These are phyloP conservation scores for Parnassius glacialis DNA, from an alignment of 2,888 invertebrate genomes.

Conservation along the genomic window DNA sequence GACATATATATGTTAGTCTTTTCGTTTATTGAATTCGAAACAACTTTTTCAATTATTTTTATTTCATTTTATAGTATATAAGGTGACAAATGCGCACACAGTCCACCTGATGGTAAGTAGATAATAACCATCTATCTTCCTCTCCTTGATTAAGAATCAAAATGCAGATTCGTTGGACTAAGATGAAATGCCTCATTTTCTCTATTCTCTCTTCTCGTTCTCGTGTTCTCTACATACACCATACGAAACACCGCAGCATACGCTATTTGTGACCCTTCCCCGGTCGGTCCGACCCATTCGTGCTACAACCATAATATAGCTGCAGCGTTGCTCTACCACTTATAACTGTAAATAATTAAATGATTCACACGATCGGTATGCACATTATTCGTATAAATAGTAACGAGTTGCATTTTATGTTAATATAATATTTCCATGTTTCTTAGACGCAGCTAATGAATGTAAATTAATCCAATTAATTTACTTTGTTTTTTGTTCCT, in stretches of 20 bases:
- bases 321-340: no score
- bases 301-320: no score
- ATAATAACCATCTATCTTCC: no score
- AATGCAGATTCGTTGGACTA: no score
- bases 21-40: slow-evolving; percentile 16
- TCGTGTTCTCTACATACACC: no score
- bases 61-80: neutral
- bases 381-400: slow-evolving; percentile 4
- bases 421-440: slow-evolving; percentile 14
- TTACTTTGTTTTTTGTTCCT: slow-evolving; percentile 2
- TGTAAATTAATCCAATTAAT: slow-evolving; percentile 17
- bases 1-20: slow-evolving; percentile 30
- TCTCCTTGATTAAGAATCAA: no score
- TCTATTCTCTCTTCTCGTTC: neutral
- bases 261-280: no score
- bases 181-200: no score
- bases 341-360: neutral
- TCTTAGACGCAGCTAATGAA: slow-evolving; percentile 13
- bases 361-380: neutral
- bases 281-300: no score
- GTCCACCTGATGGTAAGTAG: no score
- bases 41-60: slow-evolving; percentile 4
- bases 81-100: no score
- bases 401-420: slow-evolving; percentile 4
- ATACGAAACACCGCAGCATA: no score